These are phyloP conservation scores for Palloptera scutellata DNA, from an alignment of 2,888 invertebrate genomes.

Conservation along the genomic window DNA sequence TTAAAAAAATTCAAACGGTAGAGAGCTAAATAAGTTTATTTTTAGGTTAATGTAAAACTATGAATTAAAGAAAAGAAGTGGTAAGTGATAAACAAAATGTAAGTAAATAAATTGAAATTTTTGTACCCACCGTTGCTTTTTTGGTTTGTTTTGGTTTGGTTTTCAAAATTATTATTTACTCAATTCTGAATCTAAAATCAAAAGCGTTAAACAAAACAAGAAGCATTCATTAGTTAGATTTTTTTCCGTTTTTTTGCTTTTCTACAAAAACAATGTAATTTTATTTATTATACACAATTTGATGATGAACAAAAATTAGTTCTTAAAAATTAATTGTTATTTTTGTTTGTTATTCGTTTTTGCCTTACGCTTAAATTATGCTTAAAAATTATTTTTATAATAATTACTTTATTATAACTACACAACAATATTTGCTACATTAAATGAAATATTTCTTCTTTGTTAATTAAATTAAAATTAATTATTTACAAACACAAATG, in stretches of 20 bases:
- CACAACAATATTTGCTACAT: constrained; percentile 24
- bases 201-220: constrained; percentile 17
- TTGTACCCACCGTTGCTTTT: no score
- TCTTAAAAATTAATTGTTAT: constrained; percentile 12
- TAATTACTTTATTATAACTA: constrained; percentile 22
- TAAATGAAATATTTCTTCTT: constrained; percentile 10
- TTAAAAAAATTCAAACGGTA: no score
- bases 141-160: constrained; percentile 9
- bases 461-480: constrained; percentile 16
- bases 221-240: constrained; percentile 42
- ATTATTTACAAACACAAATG: constrained; percentile 35
- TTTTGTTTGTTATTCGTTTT: constrained; percentile 1
- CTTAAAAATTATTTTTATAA: constrained; percentile 16
- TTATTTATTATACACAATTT: background rate
- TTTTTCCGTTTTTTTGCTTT: constrained; percentile 2
- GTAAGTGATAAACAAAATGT: no score
- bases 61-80: no score
- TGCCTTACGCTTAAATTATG: no score
- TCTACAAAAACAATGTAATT: background rate
- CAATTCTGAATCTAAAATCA: background rate
- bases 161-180: constrained; percentile 11
- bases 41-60: no score
- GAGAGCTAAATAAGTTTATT: no score
- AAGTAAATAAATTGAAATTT: no score
- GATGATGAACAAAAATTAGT: constrained; percentile 8